Conservation (phyloP, 2,888 invertebrate species). For the Autographa pulchrina region DNA sequence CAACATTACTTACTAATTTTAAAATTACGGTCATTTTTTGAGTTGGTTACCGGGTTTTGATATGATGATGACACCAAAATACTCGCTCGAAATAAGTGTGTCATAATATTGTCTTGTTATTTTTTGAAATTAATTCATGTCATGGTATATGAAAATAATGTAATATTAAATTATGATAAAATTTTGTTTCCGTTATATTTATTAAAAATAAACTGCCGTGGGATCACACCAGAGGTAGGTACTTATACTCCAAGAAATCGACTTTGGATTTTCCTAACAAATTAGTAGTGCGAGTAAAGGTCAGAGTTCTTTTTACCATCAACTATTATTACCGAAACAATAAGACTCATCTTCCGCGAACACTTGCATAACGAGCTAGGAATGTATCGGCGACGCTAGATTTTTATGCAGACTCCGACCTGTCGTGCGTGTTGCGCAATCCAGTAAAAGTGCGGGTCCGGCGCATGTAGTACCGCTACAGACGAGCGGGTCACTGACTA, state of each 20-base stretch:
- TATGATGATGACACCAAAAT: neutral
- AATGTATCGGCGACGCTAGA: constrained; percentile 32
- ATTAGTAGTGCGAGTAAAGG: neutral
- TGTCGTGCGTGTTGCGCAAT: constrained; percentile 47
- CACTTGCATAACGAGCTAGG: constrained; percentile 32
- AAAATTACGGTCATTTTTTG: constrained; percentile 11
- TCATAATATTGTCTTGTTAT: neutral
- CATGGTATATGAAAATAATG: neutral
- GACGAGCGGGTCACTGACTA: constrained; percentile 36
- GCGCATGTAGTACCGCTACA: constrained; percentile 45
- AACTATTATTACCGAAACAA: neutral
- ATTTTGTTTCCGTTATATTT: neutral
- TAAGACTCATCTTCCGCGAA: neutral
- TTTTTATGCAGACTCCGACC: constrained; percentile 18
- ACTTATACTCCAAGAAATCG: no score
- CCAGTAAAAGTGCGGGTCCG: constrained; percentile 55
- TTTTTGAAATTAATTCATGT: neutral
- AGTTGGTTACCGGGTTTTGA: neutral
- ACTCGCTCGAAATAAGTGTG: neutral
- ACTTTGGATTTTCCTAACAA: no score
- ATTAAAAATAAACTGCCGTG: no score
- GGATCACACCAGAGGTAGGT: no score
- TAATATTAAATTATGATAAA: neutral
- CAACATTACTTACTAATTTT: constrained; percentile 27
- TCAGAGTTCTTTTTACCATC: neutral